Conservation (phyloP, 2,113 vertebrate species). For the crab-eating macaque (Macaca fascicularis) region DNA sequence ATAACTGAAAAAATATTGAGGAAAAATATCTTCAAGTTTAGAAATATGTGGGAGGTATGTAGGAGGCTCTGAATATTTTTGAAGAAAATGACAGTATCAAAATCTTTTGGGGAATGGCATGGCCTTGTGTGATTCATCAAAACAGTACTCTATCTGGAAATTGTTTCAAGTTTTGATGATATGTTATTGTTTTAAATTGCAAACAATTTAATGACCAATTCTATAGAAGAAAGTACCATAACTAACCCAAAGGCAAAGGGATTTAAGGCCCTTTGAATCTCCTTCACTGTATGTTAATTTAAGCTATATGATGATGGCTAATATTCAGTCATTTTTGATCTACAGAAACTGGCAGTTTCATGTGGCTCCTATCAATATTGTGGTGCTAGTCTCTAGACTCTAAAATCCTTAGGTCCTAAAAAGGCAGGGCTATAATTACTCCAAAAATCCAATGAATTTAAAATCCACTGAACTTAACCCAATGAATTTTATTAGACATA, state of each 20-base stretch:
- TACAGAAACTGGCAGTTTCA: not conserved
- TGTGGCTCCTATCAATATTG: not conserved
- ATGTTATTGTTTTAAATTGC: not conserved
- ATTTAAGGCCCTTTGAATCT: not conserved
- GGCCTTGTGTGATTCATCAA: not conserved
- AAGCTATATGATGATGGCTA: not conserved
- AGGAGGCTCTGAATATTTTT: constrained; percentile 1
- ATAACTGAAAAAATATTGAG: not conserved
- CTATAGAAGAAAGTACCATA: not conserved
- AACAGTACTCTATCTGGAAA: not conserved
- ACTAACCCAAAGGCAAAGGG: not conserved
- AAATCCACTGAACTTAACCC: not conserved
- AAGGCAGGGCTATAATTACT: not conserved
- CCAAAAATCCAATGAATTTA: too few species aligned
- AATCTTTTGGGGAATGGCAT: not conserved
- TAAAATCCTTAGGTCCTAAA: not conserved
- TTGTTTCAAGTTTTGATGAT: not conserved
- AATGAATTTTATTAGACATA: not conserved
- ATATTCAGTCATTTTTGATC: not conserved
- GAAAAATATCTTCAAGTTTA: not conserved
- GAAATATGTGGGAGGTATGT: not conserved
- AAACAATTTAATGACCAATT: not conserved
- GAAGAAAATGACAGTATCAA: not conserved
- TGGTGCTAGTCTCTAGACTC: not conserved
- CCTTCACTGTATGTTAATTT: not conserved